Percentiles rank a stretch among this genome's conserved stretches.
These are phyloP conservation scores for Madoqua kirkii DNA, from an alignment of 2,113 vertebrate genomes.

Conservation along the genomic window DNA sequence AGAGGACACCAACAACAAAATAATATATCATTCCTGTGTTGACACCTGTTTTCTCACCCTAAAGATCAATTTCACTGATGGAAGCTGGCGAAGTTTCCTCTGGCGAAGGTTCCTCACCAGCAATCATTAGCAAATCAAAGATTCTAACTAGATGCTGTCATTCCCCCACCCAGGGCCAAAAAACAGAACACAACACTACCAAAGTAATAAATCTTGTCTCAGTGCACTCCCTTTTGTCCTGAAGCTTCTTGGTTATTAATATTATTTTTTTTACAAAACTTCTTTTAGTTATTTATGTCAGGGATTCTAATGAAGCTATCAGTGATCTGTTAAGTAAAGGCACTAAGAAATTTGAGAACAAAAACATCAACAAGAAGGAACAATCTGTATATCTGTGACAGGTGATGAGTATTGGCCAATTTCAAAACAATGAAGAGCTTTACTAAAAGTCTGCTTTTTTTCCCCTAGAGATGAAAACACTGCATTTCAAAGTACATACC, in stretches of 20 bases:
- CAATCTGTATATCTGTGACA: background rate
- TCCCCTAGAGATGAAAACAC: background rate
- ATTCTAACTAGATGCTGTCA: background rate
- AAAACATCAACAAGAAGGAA: background rate
- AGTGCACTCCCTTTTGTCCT: background rate
- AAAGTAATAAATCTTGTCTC: background rate
- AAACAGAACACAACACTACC: background rate
- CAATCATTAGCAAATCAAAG: background rate
- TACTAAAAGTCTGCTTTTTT: background rate
- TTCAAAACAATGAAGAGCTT: background rate
- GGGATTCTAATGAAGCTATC: background rate
- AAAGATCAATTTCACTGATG: background rate
- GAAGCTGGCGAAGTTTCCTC: background rate
- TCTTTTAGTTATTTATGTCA: background rate
- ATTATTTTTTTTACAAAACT: background rate
- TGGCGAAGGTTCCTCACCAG: background rate
- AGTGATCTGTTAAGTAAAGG: constrained; percentile 4
- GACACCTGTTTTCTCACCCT: background rate
- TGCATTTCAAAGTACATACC: background rate
- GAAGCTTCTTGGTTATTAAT: background rate
- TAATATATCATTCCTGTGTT: background rate
- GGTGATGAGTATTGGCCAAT: background rate
- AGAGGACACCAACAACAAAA: background rate
- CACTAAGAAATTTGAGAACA: background rate
- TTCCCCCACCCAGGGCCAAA: background rate